These are phyloP conservation scores for Pseudochromis fuscus DNA, from an alignment of 2,797 vertebrate species.

Conservation along the genomic window DNA sequence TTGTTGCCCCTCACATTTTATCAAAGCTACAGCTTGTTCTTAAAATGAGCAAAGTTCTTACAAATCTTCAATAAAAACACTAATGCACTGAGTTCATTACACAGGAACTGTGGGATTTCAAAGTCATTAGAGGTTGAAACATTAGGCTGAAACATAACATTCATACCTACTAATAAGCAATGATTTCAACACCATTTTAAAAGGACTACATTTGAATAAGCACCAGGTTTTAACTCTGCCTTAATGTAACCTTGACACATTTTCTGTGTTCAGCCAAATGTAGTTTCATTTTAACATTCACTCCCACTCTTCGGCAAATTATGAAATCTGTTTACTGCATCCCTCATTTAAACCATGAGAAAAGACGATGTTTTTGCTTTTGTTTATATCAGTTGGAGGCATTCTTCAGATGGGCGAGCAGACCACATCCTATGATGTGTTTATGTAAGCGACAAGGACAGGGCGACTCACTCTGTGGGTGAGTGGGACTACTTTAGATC, in stretches of 20 bases:
- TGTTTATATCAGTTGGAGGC: constrained; percentile 6
- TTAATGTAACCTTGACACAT: no score
- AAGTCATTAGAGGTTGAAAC: no score
- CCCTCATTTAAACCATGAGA: background rate
- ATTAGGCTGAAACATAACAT: background rate
- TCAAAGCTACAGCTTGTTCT: background rate
- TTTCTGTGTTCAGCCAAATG: no score
- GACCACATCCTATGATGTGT: constrained; percentile 19
- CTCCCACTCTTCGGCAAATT: background rate
- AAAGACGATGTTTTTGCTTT: background rate
- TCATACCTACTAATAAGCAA: background rate
- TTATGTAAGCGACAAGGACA: background rate
- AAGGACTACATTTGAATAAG: no score
- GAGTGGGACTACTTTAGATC: background rate
- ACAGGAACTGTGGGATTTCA: no score
- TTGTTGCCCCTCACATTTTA: background rate
- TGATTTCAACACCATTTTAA: no score
- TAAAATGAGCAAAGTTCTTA: background rate
- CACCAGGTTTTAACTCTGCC: no score
- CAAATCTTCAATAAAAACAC: no score
- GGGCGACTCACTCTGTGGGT: background rate
- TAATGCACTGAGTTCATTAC: no score
- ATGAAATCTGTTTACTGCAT: background rate
- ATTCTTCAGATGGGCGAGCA: constrained; percentile 27
- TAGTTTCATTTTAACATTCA: no score